Evolutionary conservation across 2,113 vertebrate genomes (phyloP).

Genomic region (Lepidothrix coronata): DNA sequence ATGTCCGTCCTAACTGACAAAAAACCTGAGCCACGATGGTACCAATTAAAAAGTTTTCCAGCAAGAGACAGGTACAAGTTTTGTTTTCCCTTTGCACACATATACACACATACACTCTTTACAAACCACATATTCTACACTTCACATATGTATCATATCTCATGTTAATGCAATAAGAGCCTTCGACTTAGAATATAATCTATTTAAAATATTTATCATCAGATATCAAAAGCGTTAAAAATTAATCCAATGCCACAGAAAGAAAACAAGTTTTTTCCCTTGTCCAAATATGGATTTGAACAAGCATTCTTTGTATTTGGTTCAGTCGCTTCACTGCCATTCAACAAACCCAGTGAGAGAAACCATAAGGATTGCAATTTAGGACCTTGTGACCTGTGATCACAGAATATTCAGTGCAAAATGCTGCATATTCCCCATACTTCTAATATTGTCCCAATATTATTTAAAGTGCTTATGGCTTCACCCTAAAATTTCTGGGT

Average conservation of each 20-base stretch:
- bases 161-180: neutral
- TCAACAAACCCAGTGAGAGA: neutral
- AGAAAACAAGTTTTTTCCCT: neutral
- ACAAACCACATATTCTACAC: neutral
- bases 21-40: neutral
- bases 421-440: neutral
- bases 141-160: neutral
- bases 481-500: neutral
- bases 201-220: neutral
- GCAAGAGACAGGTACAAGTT: neutral
- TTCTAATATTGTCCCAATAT: neutral
- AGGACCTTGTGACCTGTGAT: neutral
- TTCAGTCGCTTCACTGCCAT: neutral
- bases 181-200: neutral
- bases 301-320: neutral
- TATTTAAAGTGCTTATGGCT: neutral
- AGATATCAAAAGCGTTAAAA: neutral
- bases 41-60: neutral
- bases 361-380: neutral
- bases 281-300: neutral
- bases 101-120: no score
- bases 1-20: neutral
- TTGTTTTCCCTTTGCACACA: neutral
- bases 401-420: neutral
- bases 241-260: neutral